phyloP scores from a whole-genome alignment of 2,797 vertebrate genomes.

The Falco berigora region DNA sequence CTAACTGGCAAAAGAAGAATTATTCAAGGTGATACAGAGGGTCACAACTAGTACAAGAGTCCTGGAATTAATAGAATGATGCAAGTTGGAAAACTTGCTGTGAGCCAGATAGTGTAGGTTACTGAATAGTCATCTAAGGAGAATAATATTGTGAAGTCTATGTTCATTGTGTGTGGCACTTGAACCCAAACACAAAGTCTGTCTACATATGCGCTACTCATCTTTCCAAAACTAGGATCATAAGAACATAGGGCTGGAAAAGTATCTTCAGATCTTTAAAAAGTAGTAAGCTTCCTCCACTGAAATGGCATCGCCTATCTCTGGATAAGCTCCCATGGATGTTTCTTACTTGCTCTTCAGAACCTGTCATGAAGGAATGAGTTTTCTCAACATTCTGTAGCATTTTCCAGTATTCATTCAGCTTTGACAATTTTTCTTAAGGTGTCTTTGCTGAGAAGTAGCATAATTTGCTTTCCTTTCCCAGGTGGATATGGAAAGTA shows the following conservation, averaged over 20 bases:
- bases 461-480: neutral
- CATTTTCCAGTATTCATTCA: neutral
- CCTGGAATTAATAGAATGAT: neutral
- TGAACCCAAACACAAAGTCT: neutral
- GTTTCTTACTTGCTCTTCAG: neutral
- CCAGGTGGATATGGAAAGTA: neutral
- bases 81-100: neutral
- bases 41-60: neutral
- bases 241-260: neutral
- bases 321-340: neutral
- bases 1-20: neutral
- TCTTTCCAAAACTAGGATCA: neutral
- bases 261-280: neutral
- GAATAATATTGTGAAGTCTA: neutral
- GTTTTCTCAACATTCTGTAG: neutral
- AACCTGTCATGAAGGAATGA: neutral
- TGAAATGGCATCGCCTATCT: neutral
- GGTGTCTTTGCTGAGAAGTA: neutral
- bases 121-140: neutral
- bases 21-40: neutral
- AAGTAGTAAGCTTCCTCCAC: neutral
- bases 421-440: neutral
- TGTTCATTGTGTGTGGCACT: neutral
- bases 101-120: neutral
- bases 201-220: neutral